A percentile compares a stretch with the other conserved stretches of the same genome.
Evolutionary conservation across 2,113 vertebrate species (phyloP).

Genomic region (Mesocricetus auratus): DNA sequence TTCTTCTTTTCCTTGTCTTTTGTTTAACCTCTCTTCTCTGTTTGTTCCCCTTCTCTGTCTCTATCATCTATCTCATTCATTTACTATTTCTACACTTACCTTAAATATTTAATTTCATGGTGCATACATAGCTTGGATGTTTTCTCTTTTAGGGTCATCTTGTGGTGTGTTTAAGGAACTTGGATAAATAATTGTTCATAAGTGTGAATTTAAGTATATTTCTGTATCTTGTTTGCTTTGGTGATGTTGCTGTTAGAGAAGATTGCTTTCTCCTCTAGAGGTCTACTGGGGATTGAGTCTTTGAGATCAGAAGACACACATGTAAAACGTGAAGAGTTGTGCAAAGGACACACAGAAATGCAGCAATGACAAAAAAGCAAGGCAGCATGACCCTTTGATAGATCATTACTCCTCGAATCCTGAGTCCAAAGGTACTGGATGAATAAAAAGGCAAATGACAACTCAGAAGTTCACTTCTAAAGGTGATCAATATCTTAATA

Average conservation of each 20-base stretch:
- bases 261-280: not conserved
- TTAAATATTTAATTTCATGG: not conserved
- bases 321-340: not conserved
- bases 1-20: not conserved
- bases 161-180: not conserved
- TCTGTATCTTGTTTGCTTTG: not conserved
- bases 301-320: not conserved
- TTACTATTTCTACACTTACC: not conserved
- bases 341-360: not conserved
- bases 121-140: not conserved
- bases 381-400: not conserved
- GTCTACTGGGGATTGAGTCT: not conserved
- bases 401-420: too few relatives aligned
- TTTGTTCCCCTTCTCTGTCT: not conserved
- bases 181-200: not conserved
- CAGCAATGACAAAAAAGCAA: not conserved
- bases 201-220: not conserved
- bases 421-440: not conserved
- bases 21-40: not conserved
- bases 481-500: not conserved
- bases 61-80: not conserved
- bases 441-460: too few relatives aligned
- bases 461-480: not conserved
- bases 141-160: not conserved
- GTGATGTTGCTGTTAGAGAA: not conserved